Evolutionary conservation across 2,113 vertebrate species (phyloP).

Genomic region (Platycercus adscitus): DNA sequence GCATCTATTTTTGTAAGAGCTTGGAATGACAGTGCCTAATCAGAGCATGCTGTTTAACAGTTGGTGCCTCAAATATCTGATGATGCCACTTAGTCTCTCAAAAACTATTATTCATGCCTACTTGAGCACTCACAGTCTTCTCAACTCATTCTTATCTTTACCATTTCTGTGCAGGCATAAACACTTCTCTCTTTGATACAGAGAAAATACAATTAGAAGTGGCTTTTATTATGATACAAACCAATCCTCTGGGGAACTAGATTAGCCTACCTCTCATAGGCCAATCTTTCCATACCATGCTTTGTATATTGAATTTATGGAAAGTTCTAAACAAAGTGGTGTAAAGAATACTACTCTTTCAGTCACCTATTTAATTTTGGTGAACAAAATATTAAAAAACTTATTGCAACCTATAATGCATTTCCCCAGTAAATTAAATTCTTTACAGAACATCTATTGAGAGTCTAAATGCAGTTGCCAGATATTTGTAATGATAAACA

Average conservation of each 20-base stretch:
- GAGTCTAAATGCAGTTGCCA: not conserved
- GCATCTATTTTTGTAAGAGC: not conserved
- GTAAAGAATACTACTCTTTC: not conserved
- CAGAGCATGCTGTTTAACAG: not conserved
- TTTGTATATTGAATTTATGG: not conserved
- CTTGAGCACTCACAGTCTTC: not conserved
- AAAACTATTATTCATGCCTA: not conserved
- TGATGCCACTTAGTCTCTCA: not conserved
- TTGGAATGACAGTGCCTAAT: not conserved
- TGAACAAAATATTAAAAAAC: not conserved
- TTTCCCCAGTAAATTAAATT: not conserved
- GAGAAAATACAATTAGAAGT: not conserved
- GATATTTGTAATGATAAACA: not conserved
- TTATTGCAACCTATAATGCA: not conserved
- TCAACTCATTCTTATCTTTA: not conserved
- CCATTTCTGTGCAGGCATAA: not conserved
- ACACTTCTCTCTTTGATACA: not conserved
- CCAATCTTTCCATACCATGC: not conserved
- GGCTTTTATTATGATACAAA: not conserved
- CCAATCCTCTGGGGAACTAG: rapidly evolving
- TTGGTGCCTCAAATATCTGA: not conserved
- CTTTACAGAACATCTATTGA: not conserved
- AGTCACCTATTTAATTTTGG: not conserved
- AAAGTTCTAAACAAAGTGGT: not conserved
- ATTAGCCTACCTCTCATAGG: not conserved